Evolutionary conservation across 2,888 invertebrate genomes (phyloP), one percentile per base, ranked within the genome.

Genomic region (Trachelus tabidus): DNA sequence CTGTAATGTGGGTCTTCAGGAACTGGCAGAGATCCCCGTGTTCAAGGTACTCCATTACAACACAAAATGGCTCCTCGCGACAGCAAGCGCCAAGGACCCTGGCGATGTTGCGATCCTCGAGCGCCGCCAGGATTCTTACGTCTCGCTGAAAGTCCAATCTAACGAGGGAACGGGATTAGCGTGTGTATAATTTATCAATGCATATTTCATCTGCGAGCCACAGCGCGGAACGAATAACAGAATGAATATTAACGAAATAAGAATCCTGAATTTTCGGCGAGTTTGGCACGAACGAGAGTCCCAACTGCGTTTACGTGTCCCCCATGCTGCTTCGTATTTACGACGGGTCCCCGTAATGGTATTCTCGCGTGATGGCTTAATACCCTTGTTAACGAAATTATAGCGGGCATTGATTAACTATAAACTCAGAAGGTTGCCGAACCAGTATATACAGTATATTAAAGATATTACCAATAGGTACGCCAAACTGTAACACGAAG

Each of bases 71-170:
- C 68, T 96, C 96, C 37, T 96, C 94, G 68, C 95, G 93, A 76
- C 94, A 94, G 87, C 96, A 96, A 33, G 95, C 95, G 56, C 97
- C 97, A 74, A 97, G 91, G 30, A 97, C 95, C 34, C 96, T 93
- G 15, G 96, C 95, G 81, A 97, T 94, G 90, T 96, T 95, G 2
- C 95, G 95, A 88, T 95, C 96, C 85, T 96, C 96, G 76, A 98
- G 92, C n/a, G 96, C 95, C 1, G 97, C 96, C 87, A 98, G 93
- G 81, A 97, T 95, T 89, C 96, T 94, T n/a, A 97, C 96, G 91
- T 97, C 97, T 77, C 96, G 94, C 90, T 96, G 95, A 89, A 97
- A 97, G 89, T 97, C 97, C 89, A 95, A 94, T 92, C 97, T 97
- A 75, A 73, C 76, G 80, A 69, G n/a, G 56, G 11, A 23, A 56